phyloP scores from a whole-genome alignment of 2,113 vertebrate genomes.

The Dipodomys spectabilis region DNA sequence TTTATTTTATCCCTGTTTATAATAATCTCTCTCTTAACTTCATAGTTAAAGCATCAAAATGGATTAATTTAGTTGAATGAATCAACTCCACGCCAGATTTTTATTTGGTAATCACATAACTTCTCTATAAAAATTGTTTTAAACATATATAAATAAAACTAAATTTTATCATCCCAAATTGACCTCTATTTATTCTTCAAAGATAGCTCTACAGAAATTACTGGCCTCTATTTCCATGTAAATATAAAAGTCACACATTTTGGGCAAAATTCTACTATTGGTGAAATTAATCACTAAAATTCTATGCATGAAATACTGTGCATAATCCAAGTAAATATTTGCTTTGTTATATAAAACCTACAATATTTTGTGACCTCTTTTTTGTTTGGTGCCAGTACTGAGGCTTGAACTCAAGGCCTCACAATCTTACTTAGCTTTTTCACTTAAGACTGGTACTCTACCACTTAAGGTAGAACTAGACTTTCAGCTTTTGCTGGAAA shows the following conservation, averaged over 20 bases:
- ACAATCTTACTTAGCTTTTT: too few species aligned
- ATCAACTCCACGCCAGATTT: neutral
- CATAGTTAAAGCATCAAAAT: neutral
- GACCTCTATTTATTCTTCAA: neutral
- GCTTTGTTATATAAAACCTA: neutral
- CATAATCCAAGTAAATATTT: neutral
- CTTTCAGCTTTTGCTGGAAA: too few species aligned
- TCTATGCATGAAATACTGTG: neutral
- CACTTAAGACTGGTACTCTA: too few species aligned
- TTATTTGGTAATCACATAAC: neutral
- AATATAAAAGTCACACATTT: neutral
- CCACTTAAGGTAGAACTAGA: too few species aligned
- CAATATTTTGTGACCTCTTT: neutral
- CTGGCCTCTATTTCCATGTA: neutral
- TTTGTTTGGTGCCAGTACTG: neutral
- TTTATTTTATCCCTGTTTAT: neutral
- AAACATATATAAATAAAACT: neutral
- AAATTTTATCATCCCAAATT: neutral
- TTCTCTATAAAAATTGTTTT: neutral
- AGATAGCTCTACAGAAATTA: neutral
- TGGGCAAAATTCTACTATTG: neutral
- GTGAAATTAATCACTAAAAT: slow-evolving; percentile 32
- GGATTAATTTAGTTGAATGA: neutral
- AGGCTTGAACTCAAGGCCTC: neutral
- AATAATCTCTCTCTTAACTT: neutral